Conservation (phyloP, 2,797 vertebrate species). For the Petrocephalus schoutedeni region DNA sequence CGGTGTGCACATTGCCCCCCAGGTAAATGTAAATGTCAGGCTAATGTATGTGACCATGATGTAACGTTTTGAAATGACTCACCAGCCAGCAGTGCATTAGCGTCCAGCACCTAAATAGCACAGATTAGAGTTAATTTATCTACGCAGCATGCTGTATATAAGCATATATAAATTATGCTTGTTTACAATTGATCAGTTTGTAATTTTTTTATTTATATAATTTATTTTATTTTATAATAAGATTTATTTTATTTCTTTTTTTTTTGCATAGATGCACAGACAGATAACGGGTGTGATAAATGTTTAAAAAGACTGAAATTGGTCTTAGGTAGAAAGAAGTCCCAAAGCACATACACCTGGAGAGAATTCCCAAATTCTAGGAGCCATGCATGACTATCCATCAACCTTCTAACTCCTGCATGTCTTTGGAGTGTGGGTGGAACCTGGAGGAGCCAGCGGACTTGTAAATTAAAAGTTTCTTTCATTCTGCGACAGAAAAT, state of each 20-base stretch:
- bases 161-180: neutral
- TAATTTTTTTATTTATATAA: neutral
- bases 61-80: neutral
- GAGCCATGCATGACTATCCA: neutral
- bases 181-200: neutral
- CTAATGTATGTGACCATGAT: slow-evolving; percentile 3
- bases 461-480: neutral
- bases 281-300: neutral
- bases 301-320: neutral
- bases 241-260: too few species aligned
- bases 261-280: neutral
- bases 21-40: slow-evolving; percentile 11
- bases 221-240: too few species aligned
- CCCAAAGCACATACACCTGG: neutral
- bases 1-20: neutral
- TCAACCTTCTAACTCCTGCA: neutral
- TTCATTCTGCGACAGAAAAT: neutral
- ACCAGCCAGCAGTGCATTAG: neutral
- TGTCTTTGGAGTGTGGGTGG: neutral
- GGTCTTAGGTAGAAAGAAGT: neutral
- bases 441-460: neutral
- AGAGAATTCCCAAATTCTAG: neutral
- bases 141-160: neutral
- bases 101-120: neutral
- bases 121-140: neutral